These are phyloP conservation scores for Noctilio leporinus DNA, from an alignment of 2,113 vertebrate genomes.

Conservation along the genomic window DNA sequence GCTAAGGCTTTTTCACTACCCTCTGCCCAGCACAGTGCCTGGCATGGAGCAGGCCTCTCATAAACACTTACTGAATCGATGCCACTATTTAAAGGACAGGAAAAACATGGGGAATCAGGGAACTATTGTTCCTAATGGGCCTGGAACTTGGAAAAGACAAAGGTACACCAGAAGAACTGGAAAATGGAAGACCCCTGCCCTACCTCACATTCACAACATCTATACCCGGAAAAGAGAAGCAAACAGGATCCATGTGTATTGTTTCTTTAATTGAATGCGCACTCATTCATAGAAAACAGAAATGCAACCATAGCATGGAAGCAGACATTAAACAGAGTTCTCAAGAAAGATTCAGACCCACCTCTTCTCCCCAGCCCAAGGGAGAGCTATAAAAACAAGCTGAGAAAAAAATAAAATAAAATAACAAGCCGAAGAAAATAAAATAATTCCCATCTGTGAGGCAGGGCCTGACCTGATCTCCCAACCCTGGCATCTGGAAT, in stretches of 20 bases:
- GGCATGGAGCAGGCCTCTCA: too few relatives aligned
- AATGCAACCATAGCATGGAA: conserved; percentile 28
- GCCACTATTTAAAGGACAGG: background rate
- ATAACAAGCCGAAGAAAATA: background rate
- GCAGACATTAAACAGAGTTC: conserved; percentile 14
- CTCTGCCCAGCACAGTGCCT: background rate
- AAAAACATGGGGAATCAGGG: background rate
- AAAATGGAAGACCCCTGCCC: background rate
- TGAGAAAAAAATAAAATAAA: background rate
- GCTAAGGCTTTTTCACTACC: background rate
- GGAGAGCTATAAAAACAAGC: background rate
- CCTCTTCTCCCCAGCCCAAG: background rate
- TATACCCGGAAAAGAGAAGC: background rate
- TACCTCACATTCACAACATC: background rate
- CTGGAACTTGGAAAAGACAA: background rate
- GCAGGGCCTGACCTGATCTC: background rate
- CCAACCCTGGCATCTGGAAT: conserved; percentile 17
- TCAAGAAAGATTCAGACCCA: background rate
- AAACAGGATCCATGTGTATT: background rate
- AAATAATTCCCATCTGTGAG: background rate
- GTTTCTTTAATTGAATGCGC: conserved; percentile 67
- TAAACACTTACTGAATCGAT: background rate
- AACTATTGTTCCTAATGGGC: background rate
- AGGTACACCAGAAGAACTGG: background rate
- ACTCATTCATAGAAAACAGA: conserved; percentile 65